Percentiles rank a stretch among this genome's conserved stretches.
Conservation (phyloP, 1,140 invertebrate genomes). For the Eumaeus atala region DNA sequence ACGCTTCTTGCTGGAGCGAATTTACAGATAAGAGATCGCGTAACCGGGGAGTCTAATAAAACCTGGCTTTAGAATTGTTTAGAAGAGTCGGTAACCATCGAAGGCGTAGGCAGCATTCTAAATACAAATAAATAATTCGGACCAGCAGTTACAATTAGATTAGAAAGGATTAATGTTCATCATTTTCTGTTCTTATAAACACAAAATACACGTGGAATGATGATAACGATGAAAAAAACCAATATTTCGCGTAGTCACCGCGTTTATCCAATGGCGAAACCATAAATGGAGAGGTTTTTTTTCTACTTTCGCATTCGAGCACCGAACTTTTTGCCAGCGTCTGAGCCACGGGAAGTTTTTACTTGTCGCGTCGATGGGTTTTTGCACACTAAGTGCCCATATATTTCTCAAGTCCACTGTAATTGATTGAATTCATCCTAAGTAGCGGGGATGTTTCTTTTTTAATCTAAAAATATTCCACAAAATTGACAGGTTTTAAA, state of each 20-base stretch:
- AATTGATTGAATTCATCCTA: conserved; percentile 64
- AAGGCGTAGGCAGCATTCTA: too few species aligned
- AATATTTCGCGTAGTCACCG: conserved; percentile 19
- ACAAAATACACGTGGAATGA: too few species aligned
- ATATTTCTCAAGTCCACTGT: conserved; percentile 50
- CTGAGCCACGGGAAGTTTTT: conserved; percentile 52
- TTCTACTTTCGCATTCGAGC: conserved; percentile 35
- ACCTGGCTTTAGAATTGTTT: too few species aligned
- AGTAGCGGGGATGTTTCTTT: conserved; percentile 41
- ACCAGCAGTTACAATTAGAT: too few species aligned
- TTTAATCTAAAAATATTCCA: conserved; percentile 16
- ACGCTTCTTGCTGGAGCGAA: too few species aligned
- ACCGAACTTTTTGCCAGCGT: conserved; percentile 56
- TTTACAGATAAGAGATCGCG: too few species aligned
- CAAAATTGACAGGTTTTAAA: conserved; percentile 25
- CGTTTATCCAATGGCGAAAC: conserved; percentile 48
- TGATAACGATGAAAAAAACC: too few species aligned
- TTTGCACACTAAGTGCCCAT: conserved; percentile 55
- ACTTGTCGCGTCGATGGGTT: conserved; percentile 41
- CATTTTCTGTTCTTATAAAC: too few species aligned
- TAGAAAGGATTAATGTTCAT: too few species aligned
- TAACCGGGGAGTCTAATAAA: too few species aligned
- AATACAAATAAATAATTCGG: too few species aligned
- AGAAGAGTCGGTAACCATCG: too few species aligned
- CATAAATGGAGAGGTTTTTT: conserved; percentile 50